A percentile compares a stretch with the other conserved stretches of the same genome.
phyloP scores from a whole-genome alignment of 2,797 vertebrate genomes.

The Typhlichthys subterraneus region DNA sequence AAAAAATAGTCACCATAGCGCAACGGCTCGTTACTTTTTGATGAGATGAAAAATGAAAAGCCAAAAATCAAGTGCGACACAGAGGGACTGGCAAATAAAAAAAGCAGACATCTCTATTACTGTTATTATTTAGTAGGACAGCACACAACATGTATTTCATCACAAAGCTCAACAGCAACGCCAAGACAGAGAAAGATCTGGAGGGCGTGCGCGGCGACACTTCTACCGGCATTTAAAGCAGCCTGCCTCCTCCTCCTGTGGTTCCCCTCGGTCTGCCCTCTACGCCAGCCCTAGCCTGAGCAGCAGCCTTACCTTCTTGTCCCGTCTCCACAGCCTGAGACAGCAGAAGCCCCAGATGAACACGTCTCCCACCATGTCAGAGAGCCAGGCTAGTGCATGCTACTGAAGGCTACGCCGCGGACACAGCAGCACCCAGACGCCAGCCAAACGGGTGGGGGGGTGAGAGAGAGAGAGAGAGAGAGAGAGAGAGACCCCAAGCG shows the following conservation, averaged over 20 bases:
- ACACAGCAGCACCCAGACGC: constrained; percentile 69
- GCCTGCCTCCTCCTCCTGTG: constrained; percentile 6
- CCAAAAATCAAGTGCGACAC: constrained; percentile 7
- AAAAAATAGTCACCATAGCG: constrained; percentile 49
- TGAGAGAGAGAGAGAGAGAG: constrained; percentile 23
- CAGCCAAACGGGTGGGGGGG: constrained; percentile 39
- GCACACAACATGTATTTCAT: background rate
- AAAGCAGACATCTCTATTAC: constrained; percentile 17
- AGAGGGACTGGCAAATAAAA: constrained; percentile 10
- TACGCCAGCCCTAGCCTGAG: constrained; percentile 14
- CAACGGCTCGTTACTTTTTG: constrained; percentile 63
- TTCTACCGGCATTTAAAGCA: constrained; percentile 14
- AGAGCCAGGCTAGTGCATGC: constrained; percentile 64
- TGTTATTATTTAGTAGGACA: background rate
- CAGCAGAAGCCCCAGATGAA: constrained; percentile 83
- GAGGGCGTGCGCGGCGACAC: constrained; percentile 5
- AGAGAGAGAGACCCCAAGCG: constrained; percentile 3
- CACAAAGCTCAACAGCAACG: constrained; percentile 1
- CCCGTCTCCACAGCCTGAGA: constrained; percentile 78
- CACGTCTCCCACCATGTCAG: constrained; percentile 80
- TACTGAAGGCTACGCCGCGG: constrained; percentile 43
- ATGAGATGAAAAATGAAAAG: constrained; percentile 40
- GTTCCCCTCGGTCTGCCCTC: constrained; percentile 13
- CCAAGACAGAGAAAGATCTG: constrained; percentile 2
- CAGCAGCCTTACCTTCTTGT: constrained; percentile 78